Percentiles rank a stretch among this genome's conserved stretches.
phyloP scores from a whole-genome alignment of 2,113 vertebrate species.

The Eupsittula cactorum region DNA sequence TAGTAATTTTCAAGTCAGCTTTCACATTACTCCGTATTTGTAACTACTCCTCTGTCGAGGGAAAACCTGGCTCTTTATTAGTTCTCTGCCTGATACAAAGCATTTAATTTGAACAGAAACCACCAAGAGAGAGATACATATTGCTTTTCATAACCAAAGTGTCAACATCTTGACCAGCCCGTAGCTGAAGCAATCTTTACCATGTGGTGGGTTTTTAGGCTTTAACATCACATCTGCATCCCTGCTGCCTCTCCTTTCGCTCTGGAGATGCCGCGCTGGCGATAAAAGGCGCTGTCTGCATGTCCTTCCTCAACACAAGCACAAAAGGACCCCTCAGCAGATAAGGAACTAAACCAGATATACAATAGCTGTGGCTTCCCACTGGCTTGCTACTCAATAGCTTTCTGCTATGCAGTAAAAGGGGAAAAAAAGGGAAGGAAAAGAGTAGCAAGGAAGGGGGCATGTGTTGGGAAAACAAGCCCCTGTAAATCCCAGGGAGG shows the following conservation, averaged over 20 bases:
- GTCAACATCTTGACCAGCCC: conserved; percentile 72
- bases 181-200: conserved; percentile 69
- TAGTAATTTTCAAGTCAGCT: conserved; percentile 78
- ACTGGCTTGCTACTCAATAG: conserved; percentile 63
- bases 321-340: conserved; percentile 64
- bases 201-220: conserved; percentile 73
- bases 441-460: neutral
- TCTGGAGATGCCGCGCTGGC: conserved; percentile 39
- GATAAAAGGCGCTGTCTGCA: conserved; percentile 51
- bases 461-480: conserved; percentile 48
- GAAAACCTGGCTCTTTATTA: conserved; percentile 76
- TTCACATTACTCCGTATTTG: conserved; percentile 79
- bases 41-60: conserved; percentile 66
- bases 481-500: conserved; percentile 50
- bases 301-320: conserved; percentile 60
- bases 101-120: conserved; percentile 81
- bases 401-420: conserved; percentile 31
- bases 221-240: conserved; percentile 58
- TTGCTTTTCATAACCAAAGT: conserved; percentile 76
- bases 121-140: conserved; percentile 75
- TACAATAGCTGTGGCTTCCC: conserved; percentile 67
- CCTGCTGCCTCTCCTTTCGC: conserved; percentile 62
- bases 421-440: neutral
- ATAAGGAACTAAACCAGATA: conserved; percentile 61
- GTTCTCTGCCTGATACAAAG: conserved; percentile 76